These are phyloP conservation scores for Eubasilissa regina DNA, from an alignment of 1,140 invertebrate genomes.

Conservation along the genomic window DNA sequence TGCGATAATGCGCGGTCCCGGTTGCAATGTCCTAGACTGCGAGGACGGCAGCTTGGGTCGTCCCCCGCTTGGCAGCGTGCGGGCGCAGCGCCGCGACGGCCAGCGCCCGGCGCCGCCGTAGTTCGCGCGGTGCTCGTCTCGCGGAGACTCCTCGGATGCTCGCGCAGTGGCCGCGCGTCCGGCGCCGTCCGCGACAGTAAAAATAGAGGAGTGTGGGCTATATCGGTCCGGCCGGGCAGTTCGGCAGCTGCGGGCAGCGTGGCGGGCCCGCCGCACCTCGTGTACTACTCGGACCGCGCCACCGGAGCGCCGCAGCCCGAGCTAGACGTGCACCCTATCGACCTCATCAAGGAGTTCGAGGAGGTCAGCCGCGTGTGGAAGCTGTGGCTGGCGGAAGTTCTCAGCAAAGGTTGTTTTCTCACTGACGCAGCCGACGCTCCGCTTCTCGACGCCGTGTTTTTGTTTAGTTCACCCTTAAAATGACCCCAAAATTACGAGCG, in stretches of 20 bases:
- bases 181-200: constrained; percentile 60
- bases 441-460: constrained; percentile 3
- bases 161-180: too few relatives aligned
- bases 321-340: constrained; percentile 79
- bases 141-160: constrained; percentile 4
- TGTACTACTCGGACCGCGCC: constrained; percentile 82
- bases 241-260: constrained; percentile 37
- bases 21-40: too few relatives aligned
- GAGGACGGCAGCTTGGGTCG: not conserved
- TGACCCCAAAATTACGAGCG: too few relatives aligned
- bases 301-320: constrained; percentile 70
- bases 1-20: not conserved
- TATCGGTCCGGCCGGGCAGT: constrained; percentile 46
- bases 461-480: constrained; percentile 14
- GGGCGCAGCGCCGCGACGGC: not conserved
- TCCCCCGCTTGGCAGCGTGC: constrained; percentile 2
- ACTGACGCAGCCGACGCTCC: constrained; percentile 51
- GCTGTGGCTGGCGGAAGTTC: constrained; percentile 79
- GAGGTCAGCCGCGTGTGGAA: constrained; percentile 82
- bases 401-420: constrained; percentile 79
- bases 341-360: constrained; percentile 90
- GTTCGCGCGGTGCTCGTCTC: not conserved
- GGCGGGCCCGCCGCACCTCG: constrained; percentile 43
- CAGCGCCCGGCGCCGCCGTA: too few relatives aligned
- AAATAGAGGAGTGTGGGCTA: constrained; percentile 12